These are phyloP conservation scores for Pristis pectinata DNA, from an alignment of 2,797 vertebrate genomes.

Conservation along the genomic window DNA sequence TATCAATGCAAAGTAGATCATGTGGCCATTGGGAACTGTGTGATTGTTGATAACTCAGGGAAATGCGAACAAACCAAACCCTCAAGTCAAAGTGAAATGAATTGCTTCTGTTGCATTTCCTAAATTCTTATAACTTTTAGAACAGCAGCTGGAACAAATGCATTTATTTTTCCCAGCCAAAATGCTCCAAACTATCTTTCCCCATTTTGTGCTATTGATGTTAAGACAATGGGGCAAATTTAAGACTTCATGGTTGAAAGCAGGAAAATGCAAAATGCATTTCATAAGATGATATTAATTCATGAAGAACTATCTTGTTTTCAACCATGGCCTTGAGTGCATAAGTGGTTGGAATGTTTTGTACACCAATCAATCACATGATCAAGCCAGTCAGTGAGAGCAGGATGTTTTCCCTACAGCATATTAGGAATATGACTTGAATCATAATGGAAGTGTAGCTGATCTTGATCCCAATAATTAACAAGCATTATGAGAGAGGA, in stretches of 20 bases:
- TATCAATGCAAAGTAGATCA: neutral
- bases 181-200: neutral
- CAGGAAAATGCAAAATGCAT: neutral
- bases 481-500: neutral
- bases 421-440: neutral
- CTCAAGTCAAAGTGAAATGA: neutral
- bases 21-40: neutral
- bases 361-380: neutral
- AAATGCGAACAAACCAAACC: neutral
- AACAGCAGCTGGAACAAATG: neutral
- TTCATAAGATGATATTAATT: neutral
- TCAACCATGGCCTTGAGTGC: neutral
- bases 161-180: neutral
- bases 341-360: neutral
- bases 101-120: slow-evolving; percentile 4
- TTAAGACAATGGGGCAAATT: too few relatives aligned
- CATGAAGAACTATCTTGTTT: neutral
- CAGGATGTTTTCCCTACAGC: slow-evolving; percentile 12
- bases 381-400: neutral
- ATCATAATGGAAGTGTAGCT: neutral
- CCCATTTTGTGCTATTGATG: neutral
- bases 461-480: neutral
- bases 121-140: neutral
- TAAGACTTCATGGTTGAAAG: neutral
- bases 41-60: neutral